Base-by-base conservation (phyloP, 2,113 vertebrate genomes). In the Caranx ignobilis region DNA sequence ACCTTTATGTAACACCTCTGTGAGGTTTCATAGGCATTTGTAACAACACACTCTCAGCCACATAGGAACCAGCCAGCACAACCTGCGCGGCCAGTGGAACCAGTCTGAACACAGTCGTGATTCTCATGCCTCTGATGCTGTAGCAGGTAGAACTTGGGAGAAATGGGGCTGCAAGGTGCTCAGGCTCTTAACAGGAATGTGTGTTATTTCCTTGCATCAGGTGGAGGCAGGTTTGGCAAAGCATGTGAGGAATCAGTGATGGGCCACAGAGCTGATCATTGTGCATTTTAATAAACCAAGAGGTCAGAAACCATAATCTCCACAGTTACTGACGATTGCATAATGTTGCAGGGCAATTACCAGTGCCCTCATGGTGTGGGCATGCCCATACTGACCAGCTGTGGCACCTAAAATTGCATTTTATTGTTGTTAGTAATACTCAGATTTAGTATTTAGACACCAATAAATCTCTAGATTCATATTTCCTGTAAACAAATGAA, bases 121-220 rank as follows among this genome's bases (percentile, higher is more conserved):
- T 47, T 62, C 50, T 66, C 41, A 48, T 62, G 21, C n/a, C 48
- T 56, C 5, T 66, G 34, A 39, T 11, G 56, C 74, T 35, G 26
- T 6, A 54, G 61, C 60, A 68, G 57, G 55, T 31, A 59, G 21
- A 15, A 6, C 19, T 21, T n/a, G 16, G 2, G n/a, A 35, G 18
- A 26, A 57, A 65, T 34, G 1, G 19, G 32, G 39, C 15, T 57
- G 52, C 39, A 66, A 45, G 37, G 54, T 31, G 12, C 31, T 26
- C 18, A 18, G 11, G 32, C 10, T 59, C 5, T 35, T n/a, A 0
- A 26, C 18, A 57, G 31, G 52, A 66, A 35, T 76, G 52, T 47
- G 54, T 35, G 47, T 13, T 21, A 47, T 57, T 47, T 57, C 61
- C 50, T 7, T 47, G 21, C 8, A 1, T n/a, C 3, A 48, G 55